Conservation (phyloP, 1,140 invertebrate genomes). For the Agrilus planipennis region DNA sequence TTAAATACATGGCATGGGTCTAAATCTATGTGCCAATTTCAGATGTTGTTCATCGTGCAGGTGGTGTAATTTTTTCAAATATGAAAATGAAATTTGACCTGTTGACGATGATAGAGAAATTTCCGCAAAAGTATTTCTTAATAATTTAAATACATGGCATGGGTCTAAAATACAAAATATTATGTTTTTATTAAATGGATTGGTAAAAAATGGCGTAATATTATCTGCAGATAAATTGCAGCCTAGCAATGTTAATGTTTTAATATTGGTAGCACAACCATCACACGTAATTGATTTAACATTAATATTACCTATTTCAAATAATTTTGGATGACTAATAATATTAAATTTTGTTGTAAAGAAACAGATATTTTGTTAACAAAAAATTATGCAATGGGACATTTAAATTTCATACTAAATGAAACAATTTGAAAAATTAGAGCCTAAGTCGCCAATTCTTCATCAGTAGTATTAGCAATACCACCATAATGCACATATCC, state of each 20-base stretch:
- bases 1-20: no score
- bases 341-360: conserved; percentile 13
- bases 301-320: conserved; percentile 14
- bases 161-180: conserved; percentile 2
- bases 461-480: conserved; percentile 4
- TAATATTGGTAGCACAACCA: conserved; percentile 12
- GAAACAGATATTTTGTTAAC: conserved; percentile 15
- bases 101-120: no score
- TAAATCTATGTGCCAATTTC: no score
- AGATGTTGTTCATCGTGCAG: no score
- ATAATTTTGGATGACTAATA: conserved; percentile 11
- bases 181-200: conserved; percentile 3
- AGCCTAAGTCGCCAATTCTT: conserved; percentile 15
- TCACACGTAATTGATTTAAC: conserved; percentile 20
- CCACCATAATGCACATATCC: conserved; percentile 20
- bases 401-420: conserved; percentile 13
- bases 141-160: conserved; percentile 1
- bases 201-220: conserved; percentile 5
- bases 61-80: no score
- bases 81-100: no score
- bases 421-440: conserved; percentile 17
- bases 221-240: conserved; percentile 11
- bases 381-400: conserved; percentile 22
- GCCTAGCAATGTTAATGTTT: conserved; percentile 15
- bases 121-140: neutral